Percentiles rank a stretch among this genome's conserved stretches.
Evolutionary conservation across 2,113 vertebrate genomes (phyloP).

Genomic region (Macquaria ambigua): DNA sequence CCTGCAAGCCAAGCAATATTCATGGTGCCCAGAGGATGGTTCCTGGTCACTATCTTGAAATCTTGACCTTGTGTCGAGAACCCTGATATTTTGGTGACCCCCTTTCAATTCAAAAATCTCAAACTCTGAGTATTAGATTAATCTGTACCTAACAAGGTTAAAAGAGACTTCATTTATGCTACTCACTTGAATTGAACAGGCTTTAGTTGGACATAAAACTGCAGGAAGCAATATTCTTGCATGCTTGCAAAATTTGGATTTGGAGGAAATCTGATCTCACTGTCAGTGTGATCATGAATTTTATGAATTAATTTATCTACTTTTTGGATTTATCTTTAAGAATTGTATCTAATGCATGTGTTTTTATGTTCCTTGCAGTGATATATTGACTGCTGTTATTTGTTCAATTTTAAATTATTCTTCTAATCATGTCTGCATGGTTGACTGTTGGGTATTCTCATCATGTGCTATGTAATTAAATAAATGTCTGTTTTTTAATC

Average conservation of each 20-base stretch:
- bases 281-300: neutral
- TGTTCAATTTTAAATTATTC: too few relatives aligned
- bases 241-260: neutral
- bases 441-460: too few relatives aligned
- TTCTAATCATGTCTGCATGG: too few relatives aligned
- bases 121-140: too few relatives aligned
- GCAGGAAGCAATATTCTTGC: neutral
- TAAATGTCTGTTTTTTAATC: too few relatives aligned
- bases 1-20: neutral
- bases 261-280: too few relatives aligned
- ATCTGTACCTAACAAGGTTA: neutral
- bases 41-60: neutral
- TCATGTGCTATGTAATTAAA: too few relatives aligned
- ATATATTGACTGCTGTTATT: too few relatives aligned
- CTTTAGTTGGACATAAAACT: neutral
- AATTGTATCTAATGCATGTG: too few relatives aligned
- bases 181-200: neutral
- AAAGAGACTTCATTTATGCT: neutral
- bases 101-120: neutral
- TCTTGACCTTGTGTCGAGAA: neutral
- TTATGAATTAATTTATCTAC: neutral
- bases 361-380: too few relatives aligned
- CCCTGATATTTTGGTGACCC: neutral
- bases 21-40: neutral
- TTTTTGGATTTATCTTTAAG: neutral